phyloP scores from a whole-genome alignment of 2,888 invertebrate genomes.

The Parthenolecanium corni region DNA sequence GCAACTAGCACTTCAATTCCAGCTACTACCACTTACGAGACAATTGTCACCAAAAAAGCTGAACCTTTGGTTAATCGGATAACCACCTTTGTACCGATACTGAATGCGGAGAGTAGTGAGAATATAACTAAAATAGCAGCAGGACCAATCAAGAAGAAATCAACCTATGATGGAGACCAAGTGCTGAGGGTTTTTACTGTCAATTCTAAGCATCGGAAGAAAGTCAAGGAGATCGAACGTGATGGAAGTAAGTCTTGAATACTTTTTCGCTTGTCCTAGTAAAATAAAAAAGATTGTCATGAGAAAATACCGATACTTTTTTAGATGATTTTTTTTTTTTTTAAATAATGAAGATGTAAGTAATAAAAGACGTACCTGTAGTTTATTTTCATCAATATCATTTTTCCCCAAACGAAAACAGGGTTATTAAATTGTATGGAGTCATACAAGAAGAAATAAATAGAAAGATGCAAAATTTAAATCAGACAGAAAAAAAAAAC shows the following conservation, averaged over 20 bases:
- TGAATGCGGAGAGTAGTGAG: not conserved
- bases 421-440: too few relatives aligned
- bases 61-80: not conserved
- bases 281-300: too few relatives aligned
- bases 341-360: too few relatives aligned
- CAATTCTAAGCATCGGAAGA: slow-evolving; percentile 44
- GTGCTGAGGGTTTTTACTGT: slow-evolving; percentile 56
- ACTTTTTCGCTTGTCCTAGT: too few relatives aligned
- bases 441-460: too few relatives aligned
- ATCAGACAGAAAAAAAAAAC: too few relatives aligned
- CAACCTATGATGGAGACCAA: slow-evolving; percentile 64
- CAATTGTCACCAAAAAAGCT: not conserved
- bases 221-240: slow-evolving; percentile 45
- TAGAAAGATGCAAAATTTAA: too few relatives aligned
- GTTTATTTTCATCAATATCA: not conserved
- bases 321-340: too few relatives aligned
- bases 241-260: slow-evolving; percentile 47
- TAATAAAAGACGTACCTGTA: not conserved
- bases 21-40: too few relatives aligned
- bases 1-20: too few relatives aligned
- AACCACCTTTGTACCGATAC: slow-evolving; percentile 15
- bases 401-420: too few relatives aligned
- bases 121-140: not conserved
- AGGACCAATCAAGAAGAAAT: slow-evolving; percentile 31
- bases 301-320: too few relatives aligned